These are phyloP conservation scores for Drosophila asahinai DNA, from an alignment of 1,140 invertebrate species.

Conservation along the genomic window DNA sequence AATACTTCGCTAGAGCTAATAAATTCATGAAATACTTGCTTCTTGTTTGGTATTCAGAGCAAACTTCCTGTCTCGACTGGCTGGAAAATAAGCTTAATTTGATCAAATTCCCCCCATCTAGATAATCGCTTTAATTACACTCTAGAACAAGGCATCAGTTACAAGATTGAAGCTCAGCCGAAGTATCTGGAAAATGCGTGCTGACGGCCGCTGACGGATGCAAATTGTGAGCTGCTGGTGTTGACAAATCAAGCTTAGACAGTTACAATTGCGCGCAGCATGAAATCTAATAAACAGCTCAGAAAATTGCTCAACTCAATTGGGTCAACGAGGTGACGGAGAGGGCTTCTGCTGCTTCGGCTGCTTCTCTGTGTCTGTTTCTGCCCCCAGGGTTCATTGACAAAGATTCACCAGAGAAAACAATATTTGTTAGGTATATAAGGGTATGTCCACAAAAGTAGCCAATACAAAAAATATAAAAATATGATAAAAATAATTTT, in stretches of 20 bases:
- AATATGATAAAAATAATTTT: not conserved
- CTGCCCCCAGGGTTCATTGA: slow-evolving; percentile 26
- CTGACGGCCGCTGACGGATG: slow-evolving; percentile 31
- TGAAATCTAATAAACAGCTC: slow-evolving; percentile 72
- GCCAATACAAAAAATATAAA: not conserved
- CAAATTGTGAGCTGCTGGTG: slow-evolving; percentile 39
- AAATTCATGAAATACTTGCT: not conserved
- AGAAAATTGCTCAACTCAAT: slow-evolving; percentile 75
- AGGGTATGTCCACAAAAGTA: not conserved
- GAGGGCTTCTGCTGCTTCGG: slow-evolving; percentile 7
- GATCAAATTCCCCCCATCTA: slow-evolving; percentile 50
- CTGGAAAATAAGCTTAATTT: slow-evolving; percentile 63
- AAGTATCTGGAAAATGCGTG: slow-evolving; percentile 40
- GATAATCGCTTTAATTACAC: slow-evolving; percentile 72
- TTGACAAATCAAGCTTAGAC: slow-evolving; percentile 61
- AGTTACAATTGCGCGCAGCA: slow-evolving; percentile 63
- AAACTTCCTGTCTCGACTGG: slow-evolving; percentile 53
- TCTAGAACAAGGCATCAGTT: slow-evolving; percentile 63
- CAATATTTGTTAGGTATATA: not conserved
- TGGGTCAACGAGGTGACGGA: slow-evolving; percentile 62
- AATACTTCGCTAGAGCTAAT: not conserved
- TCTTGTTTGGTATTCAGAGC: slow-evolving; percentile 46
- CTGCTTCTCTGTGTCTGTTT: slow-evolving; percentile 3
- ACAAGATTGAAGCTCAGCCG: slow-evolving; percentile 4
- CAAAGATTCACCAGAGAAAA: slow-evolving; percentile 37